Evolutionary conservation across 2,113 vertebrate genomes (phyloP), one percentile per base, ranked within the genome.

Genomic region (Vombatus ursinus): DNA sequence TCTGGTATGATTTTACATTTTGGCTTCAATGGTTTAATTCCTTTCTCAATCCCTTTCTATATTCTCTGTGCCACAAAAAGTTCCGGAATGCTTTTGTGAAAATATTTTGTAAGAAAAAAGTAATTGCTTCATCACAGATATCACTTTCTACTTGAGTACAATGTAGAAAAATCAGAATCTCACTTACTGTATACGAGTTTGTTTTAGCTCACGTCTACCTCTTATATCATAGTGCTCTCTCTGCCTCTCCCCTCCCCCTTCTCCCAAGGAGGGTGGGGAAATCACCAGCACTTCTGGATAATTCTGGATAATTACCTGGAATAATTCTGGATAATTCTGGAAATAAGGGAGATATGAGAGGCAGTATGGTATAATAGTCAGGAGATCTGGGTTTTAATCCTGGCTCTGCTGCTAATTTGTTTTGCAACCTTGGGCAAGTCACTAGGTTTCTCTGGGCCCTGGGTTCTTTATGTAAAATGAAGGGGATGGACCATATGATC

Each of bases 11-110:
- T 96, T 96, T 99, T 97, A 98, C 98, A n/a, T 99, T 99, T 98
- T 99, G 99, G 99, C 99, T 99, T 97, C 98, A 99, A 96, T 99
- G 99, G 99, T 92, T 99, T 94, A 99, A 99, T 98, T 99, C 99
- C 0, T 98, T 98, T 91, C 91, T 99, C 90, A 99, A 99, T 92
- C 99, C 99, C 24, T 98, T 99, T 98, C 98, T 99, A 44, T 99
- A 99, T 95, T 98, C 99, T 1, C 97, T 99, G 61, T 99, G 99
- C 96, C 99, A 99, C 98, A 98, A 98, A 90, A 98, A 96, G 93
- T 99, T 99, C 97, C 98, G 98, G 95, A 98, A 98, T 97, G 99
- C 99, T 95, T 99, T 98, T 51, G 48, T 95, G 92, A 98, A 98
- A 96, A 96, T 98, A 91, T 3, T 98, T 28, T 89, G 93, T 92